Conservation (phyloP, 1,140 invertebrate genomes). For the Bombus huntii region DNA sequence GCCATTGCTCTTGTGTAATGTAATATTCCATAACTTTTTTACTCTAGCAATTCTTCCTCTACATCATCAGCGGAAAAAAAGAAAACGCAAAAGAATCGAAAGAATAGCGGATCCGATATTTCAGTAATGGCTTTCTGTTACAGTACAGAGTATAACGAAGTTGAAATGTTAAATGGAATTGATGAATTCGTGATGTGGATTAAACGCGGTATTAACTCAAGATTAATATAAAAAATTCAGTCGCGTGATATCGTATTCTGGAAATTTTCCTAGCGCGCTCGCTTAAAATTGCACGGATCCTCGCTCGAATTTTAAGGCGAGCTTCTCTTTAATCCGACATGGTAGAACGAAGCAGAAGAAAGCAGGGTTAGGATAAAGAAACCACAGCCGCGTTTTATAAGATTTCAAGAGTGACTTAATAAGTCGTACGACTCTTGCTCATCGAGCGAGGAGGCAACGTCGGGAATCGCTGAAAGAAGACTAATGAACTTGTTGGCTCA, state of each 20-base stretch:
- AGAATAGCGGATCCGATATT: neutral
- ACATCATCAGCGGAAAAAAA: neutral
- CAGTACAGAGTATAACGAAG: neutral
- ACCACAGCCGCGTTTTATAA: conserved; percentile 26
- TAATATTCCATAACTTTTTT: conserved; percentile 30
- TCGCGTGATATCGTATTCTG: neutral
- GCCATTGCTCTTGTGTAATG: neutral
- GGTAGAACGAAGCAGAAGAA: conserved; percentile 7
- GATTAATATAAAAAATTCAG: conserved; percentile 6
- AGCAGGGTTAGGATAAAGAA: conserved; percentile 1
- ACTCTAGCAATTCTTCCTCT: neutral
- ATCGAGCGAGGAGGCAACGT: conserved; percentile 19
- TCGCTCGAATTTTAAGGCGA: conserved; percentile 7
- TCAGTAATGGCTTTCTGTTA: neutral
- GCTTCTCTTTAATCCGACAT: conserved; percentile 33
- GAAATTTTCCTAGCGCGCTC: neutral
- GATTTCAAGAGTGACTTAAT: conserved; percentile 49
- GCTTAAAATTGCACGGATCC: neutral
- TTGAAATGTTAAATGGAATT: conserved; percentile 11
- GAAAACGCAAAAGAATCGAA: neutral
- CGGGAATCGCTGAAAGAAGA: conserved; percentile 47
- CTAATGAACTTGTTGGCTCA: conserved; percentile 53
- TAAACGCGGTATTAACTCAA: neutral
- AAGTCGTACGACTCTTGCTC: conserved; percentile 32
- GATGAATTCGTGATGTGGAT: conserved; percentile 19